Evolutionary conservation across 2,888 invertebrate genomes (phyloP).

Genomic region (Diloba caeruleocephala): DNA sequence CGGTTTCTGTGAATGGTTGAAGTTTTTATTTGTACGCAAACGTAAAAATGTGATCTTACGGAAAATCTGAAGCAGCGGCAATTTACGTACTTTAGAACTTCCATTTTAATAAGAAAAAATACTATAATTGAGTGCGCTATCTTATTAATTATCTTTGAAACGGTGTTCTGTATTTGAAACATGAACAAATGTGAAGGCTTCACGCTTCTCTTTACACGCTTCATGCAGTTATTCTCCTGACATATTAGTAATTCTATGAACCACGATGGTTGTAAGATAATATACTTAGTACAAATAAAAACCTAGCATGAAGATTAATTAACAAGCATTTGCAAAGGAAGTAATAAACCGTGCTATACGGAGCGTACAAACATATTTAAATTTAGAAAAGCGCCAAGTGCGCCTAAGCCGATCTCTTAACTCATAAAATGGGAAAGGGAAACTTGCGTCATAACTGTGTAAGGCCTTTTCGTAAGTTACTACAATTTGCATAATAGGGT

Average conservation of each 20-base stretch:
- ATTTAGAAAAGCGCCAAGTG: conserved; percentile 60
- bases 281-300: conserved; percentile 41
- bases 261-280: too few species aligned
- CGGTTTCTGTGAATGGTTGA: conserved; percentile 30
- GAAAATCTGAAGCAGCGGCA: conserved; percentile 10
- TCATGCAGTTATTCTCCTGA: conserved; percentile 24
- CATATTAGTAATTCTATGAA: conserved; percentile 10
- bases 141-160: too few species aligned
- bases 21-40: conserved; percentile 27
- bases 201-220: conserved; percentile 4
- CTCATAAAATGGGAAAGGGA: conserved; percentile 47
- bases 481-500: conserved; percentile 47
- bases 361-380: conserved; percentile 57
- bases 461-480: conserved; percentile 40
- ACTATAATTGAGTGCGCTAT: too few species aligned
- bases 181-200: background rate
- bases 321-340: conserved; percentile 58
- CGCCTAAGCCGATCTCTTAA: conserved; percentile 36
- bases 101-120: too few species aligned
- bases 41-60: conserved; percentile 16
- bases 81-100: too few species aligned
- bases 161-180: background rate
- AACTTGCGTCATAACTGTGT: conserved; percentile 46
- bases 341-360: conserved; percentile 61
- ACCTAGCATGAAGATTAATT: conserved; percentile 61